These are phyloP conservation scores for Sciurus vulgaris DNA, from an alignment of 2,797 vertebrate species.

Conservation along the genomic window DNA sequence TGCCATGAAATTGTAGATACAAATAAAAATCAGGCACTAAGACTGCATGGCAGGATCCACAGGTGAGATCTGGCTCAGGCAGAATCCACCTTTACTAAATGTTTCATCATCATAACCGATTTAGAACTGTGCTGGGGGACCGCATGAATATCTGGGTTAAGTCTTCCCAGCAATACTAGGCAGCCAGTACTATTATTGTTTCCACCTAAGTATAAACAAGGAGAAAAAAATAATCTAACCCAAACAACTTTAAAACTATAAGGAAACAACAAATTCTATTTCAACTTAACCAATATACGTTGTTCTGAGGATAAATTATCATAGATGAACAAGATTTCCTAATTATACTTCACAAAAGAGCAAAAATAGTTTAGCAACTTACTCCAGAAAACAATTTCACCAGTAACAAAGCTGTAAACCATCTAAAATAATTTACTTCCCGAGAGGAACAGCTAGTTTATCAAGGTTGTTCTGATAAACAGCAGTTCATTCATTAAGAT, in stretches of 20 bases:
- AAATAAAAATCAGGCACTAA: slow-evolving; percentile 35
- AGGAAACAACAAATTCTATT: slow-evolving; percentile 35
- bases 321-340: not conserved
- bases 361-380: not conserved
- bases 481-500: not conserved
- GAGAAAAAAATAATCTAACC: not conserved
- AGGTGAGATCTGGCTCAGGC: not conserved
- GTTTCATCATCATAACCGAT: not conserved
- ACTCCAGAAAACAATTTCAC: not conserved
- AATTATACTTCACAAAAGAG: not conserved
- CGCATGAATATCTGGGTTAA: not conserved
- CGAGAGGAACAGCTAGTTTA: not conserved
- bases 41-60: not conserved
- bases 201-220: not conserved
- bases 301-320: not conserved
- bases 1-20: not conserved
- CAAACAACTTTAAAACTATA: not conserved
- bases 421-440: not conserved
- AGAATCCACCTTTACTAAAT: not conserved
- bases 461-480: too few relatives aligned
- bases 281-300: not conserved
- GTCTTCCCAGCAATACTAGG: not conserved
- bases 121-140: not conserved
- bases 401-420: not conserved
- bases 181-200: not conserved